phyloP scores from a whole-genome alignment of 2,888 invertebrate genomes.

The Agonopterix alstromeriana region DNA sequence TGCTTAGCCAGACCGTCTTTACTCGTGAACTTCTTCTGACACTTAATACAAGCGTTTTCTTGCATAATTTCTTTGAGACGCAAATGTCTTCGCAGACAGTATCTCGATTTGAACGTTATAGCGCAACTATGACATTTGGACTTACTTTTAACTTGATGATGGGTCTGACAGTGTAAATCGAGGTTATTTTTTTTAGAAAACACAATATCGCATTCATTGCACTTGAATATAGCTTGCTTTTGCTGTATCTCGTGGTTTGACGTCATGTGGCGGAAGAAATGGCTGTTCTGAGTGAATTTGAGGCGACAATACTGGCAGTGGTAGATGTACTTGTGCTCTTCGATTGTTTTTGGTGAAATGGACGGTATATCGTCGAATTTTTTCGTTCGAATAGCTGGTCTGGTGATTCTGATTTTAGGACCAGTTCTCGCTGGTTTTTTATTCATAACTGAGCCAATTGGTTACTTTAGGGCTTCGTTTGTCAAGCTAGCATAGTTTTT shows the following conservation, averaged over 20 bases:
- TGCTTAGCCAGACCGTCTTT: slow-evolving; percentile 54
- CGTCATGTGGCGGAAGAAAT: slow-evolving; percentile 66
- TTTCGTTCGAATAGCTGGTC: slow-evolving; percentile 34
- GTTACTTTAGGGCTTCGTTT: neutral
- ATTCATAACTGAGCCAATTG: slow-evolving; percentile 44
- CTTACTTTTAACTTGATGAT: slow-evolving; percentile 55
- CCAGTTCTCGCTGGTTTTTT: slow-evolving; percentile 55
- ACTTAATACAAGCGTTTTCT: slow-evolving; percentile 59
- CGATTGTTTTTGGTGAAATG: slow-evolving; percentile 16
- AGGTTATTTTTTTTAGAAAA: slow-evolving; percentile 53
- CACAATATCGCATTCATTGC: slow-evolving; percentile 59
- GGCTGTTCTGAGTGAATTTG: slow-evolving; percentile 64
- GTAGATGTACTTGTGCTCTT: slow-evolving; percentile 50
- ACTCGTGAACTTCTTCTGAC: slow-evolving; percentile 57
- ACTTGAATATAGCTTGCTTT: slow-evolving; percentile 50
- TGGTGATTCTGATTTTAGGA: slow-evolving; percentile 57
- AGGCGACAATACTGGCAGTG: slow-evolving; percentile 60
- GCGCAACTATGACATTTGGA: slow-evolving; percentile 60
- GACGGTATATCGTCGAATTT: slow-evolving; percentile 34
- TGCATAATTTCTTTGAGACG: slow-evolving; percentile 54
- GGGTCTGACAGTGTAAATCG: slow-evolving; percentile 54
- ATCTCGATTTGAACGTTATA: slow-evolving; percentile 62
- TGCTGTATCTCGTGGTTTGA: slow-evolving; percentile 60
- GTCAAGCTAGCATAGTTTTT: neutral
- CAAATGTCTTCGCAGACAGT: slow-evolving; percentile 58